A percentile compares a stretch with the other conserved stretches of the same genome.
Conservation (phyloP, 2,797 vertebrate species). For the Lindbergichthys nudifrons region DNA sequence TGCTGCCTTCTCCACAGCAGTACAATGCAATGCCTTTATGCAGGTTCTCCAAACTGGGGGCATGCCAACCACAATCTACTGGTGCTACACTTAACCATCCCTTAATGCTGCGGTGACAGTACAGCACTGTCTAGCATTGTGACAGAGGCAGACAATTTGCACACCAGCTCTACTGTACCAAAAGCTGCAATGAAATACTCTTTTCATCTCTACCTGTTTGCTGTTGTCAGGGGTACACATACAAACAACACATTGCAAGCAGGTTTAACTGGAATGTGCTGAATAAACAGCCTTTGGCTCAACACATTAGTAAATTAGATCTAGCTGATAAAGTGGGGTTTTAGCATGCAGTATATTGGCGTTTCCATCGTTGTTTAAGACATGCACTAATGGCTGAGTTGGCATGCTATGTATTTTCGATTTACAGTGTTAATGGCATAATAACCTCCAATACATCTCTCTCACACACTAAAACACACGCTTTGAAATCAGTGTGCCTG, state of each 20-base stretch:
- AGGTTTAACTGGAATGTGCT: slow-evolving; percentile 3
- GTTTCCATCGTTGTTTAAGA: background rate
- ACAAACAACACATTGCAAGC: background rate
- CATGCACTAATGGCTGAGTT: background rate
- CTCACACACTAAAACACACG: background rate
- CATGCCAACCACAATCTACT: too few relatives aligned
- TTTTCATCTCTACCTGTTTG: background rate
- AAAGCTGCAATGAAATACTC: background rate
- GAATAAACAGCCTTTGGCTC: background rate
- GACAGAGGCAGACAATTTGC: background rate
- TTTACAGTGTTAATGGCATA: background rate
- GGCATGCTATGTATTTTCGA: background rate
- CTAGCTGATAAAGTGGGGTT: background rate
- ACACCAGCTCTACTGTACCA: background rate
- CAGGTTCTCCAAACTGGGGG: too few relatives aligned
- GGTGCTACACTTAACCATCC: too few relatives aligned
- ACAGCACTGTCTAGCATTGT: background rate
- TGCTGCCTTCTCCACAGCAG: too few relatives aligned
- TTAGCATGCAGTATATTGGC: background rate
- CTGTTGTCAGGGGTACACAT: background rate
- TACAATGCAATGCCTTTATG: too few relatives aligned
- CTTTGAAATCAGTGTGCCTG: slow-evolving; percentile 1
- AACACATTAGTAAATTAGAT: background rate
- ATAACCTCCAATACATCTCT: background rate
- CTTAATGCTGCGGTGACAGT: slow-evolving; percentile 2